Evolutionary conservation across 2,888 invertebrate species (phyloP), one percentile per base, ranked within the genome.

Genomic region (Copidosoma aretas): DNA sequence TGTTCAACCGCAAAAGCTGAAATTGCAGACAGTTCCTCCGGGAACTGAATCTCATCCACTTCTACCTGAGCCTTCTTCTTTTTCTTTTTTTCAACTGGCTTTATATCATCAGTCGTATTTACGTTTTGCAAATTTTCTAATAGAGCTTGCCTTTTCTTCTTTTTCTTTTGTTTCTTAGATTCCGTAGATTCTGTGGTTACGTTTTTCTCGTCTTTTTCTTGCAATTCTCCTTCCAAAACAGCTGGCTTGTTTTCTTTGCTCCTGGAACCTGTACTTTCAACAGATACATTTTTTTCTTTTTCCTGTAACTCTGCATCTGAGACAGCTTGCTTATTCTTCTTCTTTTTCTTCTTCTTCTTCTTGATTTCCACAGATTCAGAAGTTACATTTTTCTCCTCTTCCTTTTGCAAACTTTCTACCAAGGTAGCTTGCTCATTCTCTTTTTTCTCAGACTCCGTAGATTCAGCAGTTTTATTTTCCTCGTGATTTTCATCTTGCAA

Each of bases 341-440:
- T 68, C 51, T 54, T 71, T 63, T 46, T 57, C 56, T 41, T 68
- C 15, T 72, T 63, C 52, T 53, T 65, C 46, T 60, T 68, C 51
- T 54, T 71, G 0, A 14, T 63, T 46, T 57, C 56, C 24, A 66
- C 15, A 71, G 32, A 32, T 32, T 32, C 32, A 3, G 32, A 32
- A 32, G 32, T 32, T 5, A 32, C 32, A 8, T 32, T 32, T 3
- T 32, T 32, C 32, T 3, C 51, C 25, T 8, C 25, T 53, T 58
- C 21, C 51, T 19, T 53, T 53, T 53, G 21, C 12, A 51, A 8
- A 24, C 52, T 62, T n/a, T 64, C 62, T 59, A 32, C 60, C 2
- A 15, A 15, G 46, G 58, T 25, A 14, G 32, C 15, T 2, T n/a
- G 24, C 57, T 62, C 59, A 8, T 10, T 8, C 32, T 58, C 32